Percentiles rank a stretch among this genome's conserved stretches.
Conservation (phyloP, 2,888 invertebrate genomes). For the Operophtera brumata region DNA sequence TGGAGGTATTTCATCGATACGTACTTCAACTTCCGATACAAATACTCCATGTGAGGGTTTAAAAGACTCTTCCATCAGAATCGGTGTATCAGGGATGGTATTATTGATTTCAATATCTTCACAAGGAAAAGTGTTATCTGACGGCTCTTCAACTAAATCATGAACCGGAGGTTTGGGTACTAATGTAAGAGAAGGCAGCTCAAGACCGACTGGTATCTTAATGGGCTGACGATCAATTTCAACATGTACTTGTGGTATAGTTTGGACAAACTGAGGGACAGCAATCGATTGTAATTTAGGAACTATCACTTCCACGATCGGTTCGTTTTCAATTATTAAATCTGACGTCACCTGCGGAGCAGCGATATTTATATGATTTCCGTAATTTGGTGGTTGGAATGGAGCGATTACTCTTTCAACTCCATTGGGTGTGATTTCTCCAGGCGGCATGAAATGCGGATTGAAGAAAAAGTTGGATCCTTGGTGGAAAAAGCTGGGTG, state of each 20-base stretch:
- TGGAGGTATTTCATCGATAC: constrained; percentile 22
- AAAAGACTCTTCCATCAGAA: constrained; percentile 15
- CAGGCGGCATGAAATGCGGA: constrained; percentile 38
- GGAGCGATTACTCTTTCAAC: constrained; percentile 29
- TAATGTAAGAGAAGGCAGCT: not conserved
- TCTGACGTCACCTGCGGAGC: not conserved
- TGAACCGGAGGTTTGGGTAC: not conserved
- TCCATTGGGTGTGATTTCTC: constrained; percentile 25
- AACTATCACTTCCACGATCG: constrained; percentile 12
- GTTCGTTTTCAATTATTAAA: constrained; percentile 15
- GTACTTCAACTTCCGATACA: constrained; percentile 19
- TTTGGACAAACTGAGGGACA: not conserved
- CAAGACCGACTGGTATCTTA: not conserved
- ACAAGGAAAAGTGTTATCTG: not conserved
- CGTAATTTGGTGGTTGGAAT: constrained; percentile 3
- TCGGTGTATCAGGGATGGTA: constrained; percentile 12
- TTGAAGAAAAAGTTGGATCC: constrained; percentile 52
- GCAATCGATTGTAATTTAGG: not conserved
- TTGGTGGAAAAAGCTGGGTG: constrained; percentile 42
- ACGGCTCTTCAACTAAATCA: constrained; percentile 1
- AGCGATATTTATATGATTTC: not conserved
- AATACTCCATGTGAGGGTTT: constrained; percentile 6
- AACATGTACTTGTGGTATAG: not conserved
- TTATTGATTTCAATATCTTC: constrained; percentile 8
- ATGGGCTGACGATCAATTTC: constrained; percentile 2